Conservation (phyloP, 2,797 vertebrate species). For the Phalanger gymnotis region DNA sequence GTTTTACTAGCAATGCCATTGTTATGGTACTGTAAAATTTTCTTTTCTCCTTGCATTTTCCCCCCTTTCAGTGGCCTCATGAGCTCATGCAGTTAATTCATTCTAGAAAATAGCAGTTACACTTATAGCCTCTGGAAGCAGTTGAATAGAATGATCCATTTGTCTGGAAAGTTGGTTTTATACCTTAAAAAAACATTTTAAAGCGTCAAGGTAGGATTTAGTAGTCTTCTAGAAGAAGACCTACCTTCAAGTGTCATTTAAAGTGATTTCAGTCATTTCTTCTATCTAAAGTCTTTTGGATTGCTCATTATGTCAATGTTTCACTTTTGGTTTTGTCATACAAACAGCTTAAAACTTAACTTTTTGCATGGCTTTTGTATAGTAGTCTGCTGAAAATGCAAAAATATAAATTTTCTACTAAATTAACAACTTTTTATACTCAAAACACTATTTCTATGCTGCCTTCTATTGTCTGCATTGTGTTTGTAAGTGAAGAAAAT, state of each 20-base stretch:
- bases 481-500: conserved; percentile 82
- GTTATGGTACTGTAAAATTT: conserved; percentile 78
- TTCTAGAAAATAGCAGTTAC: conserved; percentile 68
- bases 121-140: conserved; percentile 73
- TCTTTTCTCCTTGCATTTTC: conserved; percentile 74
- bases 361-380: conserved; percentile 84
- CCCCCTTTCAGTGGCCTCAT: conserved; percentile 76
- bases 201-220: conserved; percentile 70
- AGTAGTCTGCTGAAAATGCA: conserved; percentile 81
- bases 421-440: conserved; percentile 82
- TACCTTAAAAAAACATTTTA: conserved; percentile 75
- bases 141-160: conserved; percentile 73
- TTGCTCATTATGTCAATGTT: conserved; percentile 72
- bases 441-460: conserved; percentile 85
- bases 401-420: conserved; percentile 83
- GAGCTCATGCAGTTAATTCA: conserved; percentile 72
- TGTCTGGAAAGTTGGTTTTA: conserved; percentile 73
- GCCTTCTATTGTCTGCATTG: conserved; percentile 85
- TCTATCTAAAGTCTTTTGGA: conserved; percentile 72
- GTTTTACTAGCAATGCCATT: conserved; percentile 81
- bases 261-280: conserved; percentile 72
- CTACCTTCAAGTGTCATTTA: conserved; percentile 74
- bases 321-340: conserved; percentile 73
- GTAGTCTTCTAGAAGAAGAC: conserved; percentile 73
- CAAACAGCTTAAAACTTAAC: conserved; percentile 71